Evolutionary conservation across 2,888 invertebrate genomes (phyloP).

Genomic region (Allophyes oxyacanthae): DNA sequence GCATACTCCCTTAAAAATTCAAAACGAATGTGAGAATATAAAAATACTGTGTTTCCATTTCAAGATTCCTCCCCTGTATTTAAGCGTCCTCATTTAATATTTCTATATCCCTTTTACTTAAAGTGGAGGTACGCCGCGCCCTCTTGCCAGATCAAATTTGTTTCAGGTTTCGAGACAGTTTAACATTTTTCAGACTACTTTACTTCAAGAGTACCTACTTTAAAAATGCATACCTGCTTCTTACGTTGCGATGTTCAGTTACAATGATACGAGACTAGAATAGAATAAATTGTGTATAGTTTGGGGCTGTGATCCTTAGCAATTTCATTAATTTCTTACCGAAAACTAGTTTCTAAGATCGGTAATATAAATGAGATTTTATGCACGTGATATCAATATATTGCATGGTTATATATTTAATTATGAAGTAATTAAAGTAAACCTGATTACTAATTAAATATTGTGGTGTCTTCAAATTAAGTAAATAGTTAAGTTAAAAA

Average conservation of each 20-base stretch:
- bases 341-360: too few relatives aligned
- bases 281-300: neutral
- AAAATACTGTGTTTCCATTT: slow-evolving; percentile 1
- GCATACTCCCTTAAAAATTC: too few relatives aligned
- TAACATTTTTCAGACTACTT: slow-evolving; percentile 30
- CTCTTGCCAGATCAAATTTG: slow-evolving; percentile 37
- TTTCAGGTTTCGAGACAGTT: slow-evolving; percentile 37
- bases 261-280: neutral
- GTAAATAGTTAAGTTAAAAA: too few relatives aligned
- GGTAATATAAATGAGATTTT: too few relatives aligned
- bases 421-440: too few relatives aligned
- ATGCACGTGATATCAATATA: too few relatives aligned
- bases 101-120: slow-evolving; percentile 20
- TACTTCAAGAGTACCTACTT: slow-evolving; percentile 16
- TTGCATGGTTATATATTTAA: too few relatives aligned
- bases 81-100: slow-evolving; percentile 26
- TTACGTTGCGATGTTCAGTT: slow-evolving; percentile 5
- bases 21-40: neutral
- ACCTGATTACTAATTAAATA: too few relatives aligned
- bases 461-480: too few relatives aligned
- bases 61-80: slow-evolving; percentile 9
- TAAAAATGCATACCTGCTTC: slow-evolving; percentile 30
- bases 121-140: slow-evolving; percentile 3
- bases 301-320: neutral
- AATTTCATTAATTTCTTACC: slow-evolving; percentile 1